Conservation (phyloP, 2,797 vertebrate genomes). For the Taenioides sp. region DNA sequence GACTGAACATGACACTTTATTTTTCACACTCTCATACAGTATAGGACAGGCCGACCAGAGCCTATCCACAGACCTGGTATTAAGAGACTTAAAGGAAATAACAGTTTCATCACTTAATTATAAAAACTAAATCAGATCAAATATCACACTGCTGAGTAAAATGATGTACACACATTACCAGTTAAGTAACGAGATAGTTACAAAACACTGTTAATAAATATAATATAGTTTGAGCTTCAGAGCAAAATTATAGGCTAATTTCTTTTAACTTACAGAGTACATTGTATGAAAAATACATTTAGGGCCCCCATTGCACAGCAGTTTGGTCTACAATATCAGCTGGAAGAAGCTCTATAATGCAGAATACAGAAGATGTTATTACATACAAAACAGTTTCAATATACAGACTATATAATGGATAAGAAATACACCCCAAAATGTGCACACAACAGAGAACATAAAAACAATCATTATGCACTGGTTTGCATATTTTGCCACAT, state of each 20-base stretch:
- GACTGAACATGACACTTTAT: slow-evolving; percentile 74
- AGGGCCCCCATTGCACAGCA: slow-evolving; percentile 78
- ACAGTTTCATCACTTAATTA: slow-evolving; percentile 59
- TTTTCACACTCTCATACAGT: slow-evolving; percentile 72
- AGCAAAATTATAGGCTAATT: slow-evolving; percentile 70
- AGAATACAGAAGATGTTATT: slow-evolving; percentile 42
- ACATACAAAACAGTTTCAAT: slow-evolving; percentile 48
- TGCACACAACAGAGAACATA: background rate
- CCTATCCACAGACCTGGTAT: slow-evolving; percentile 54
- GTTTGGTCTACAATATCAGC: slow-evolving; percentile 78
- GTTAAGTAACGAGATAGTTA: slow-evolving; percentile 64
- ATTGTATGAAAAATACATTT: slow-evolving; percentile 78
- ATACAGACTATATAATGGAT: slow-evolving; percentile 31
- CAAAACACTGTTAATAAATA: slow-evolving; percentile 81
- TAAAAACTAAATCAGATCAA: slow-evolving; percentile 35
- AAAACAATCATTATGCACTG: slow-evolving; percentile 2
- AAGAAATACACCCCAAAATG: slow-evolving; percentile 16
- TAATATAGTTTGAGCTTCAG: slow-evolving; percentile 72
- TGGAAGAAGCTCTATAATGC: slow-evolving; percentile 60
- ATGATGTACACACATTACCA: slow-evolving; percentile 49
- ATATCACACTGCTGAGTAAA: slow-evolving; percentile 58
- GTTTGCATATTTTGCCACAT: slow-evolving; percentile 8
- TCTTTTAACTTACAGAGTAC: slow-evolving; percentile 72
- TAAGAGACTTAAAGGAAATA: slow-evolving; percentile 53
- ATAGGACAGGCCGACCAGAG: slow-evolving; percentile 46